Conservation (phyloP, 2,797 vertebrate genomes). For the Tiaroga cobitis region DNA sequence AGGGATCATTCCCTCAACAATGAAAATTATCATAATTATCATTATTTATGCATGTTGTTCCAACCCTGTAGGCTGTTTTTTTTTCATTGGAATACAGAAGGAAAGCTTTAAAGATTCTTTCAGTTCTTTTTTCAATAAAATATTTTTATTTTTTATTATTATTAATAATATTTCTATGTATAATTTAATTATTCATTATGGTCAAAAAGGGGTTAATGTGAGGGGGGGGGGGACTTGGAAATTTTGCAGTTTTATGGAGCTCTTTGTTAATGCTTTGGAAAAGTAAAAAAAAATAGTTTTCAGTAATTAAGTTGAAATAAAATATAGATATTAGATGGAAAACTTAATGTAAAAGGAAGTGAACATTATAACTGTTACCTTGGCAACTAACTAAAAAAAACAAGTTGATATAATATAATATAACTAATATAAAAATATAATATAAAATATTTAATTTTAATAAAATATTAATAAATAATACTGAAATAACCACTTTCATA, state of each 20-base stretch:
- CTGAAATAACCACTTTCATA: background rate
- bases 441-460: background rate
- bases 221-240: no score
- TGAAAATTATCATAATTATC: background rate
- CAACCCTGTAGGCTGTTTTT: background rate
- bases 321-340: background rate
- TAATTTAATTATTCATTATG: no score
- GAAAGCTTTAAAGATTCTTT: background rate
- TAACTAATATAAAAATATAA: background rate
- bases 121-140: background rate
- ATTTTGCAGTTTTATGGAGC: background rate
- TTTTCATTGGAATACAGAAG: background rate
- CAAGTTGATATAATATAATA: background rate
- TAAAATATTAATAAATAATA: background rate
- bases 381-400: background rate
- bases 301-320: no score
- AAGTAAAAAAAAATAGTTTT: no score
- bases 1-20: background rate
- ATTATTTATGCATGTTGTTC: conserved; percentile 1
- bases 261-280: no score
- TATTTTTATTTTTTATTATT: no score
- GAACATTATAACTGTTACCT: background rate
- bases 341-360: background rate
- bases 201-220: no score
- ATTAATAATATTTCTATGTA: background rate